Evolutionary conservation across 2,888 invertebrate genomes (phyloP), one percentile per base, ranked within the genome.

Genomic region (Polyommatus icarus): DNA sequence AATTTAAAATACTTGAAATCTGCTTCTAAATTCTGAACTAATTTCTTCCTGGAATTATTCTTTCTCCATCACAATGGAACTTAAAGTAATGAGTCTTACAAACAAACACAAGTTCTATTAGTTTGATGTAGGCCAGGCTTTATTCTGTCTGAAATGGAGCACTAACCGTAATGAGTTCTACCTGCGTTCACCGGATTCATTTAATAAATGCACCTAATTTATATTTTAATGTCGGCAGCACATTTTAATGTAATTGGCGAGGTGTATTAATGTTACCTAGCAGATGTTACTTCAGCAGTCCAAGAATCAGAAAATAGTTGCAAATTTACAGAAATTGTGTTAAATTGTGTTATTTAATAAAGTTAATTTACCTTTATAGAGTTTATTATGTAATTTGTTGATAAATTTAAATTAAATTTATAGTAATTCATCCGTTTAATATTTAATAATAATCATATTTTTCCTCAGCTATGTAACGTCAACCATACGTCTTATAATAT

Each of bases 151-250:
- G 72, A 72, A 67, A 67, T 67, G 67, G 67, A 40, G 72, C 72
- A 72, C 72, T 72, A 72, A 72, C 36, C 40, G 40, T n/a, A 72
- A 72, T 72, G 36, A 72, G 72, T 72, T 72, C 40, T 72, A 36
- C 40, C 72, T 72, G 72, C 36, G 72, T 40, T 40, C 72, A 72
- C 36, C n/a, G 72, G 72, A n/a, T 72, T 40, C 72, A 40, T 72
- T 72, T 72, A 72, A 20, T 72, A 40, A 72, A 72, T 72, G 40
- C 40, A 36, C n/a, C 72, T 72, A 72, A 72, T 72, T 72, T 72
- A 72, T 72, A 72, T 72, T 72, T 72, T 72, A 72, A 72, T 72
- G 72, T 72, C 72, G 36, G 72, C 18, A 72, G 40, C 40, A 72
- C 20, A 36, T 72, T 72, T 40, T 40, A 72, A 72, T 72, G 72